Percentiles rank a stretch among this genome's conserved stretches.
Evolutionary conservation across 2,888 invertebrate species (phyloP).

Genomic region (Lymantria dispar): DNA sequence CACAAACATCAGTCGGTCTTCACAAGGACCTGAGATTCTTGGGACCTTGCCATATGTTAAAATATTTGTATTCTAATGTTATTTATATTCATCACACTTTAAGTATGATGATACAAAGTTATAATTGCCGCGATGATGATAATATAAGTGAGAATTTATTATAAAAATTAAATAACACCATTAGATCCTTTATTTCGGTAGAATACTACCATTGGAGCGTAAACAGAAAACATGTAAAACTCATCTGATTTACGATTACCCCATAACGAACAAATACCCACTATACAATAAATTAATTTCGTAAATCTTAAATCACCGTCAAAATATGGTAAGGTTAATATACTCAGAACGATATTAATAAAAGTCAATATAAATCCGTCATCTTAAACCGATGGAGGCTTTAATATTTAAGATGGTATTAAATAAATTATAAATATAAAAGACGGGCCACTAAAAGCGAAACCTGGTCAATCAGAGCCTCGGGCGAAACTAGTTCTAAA

Average conservation of each 20-base stretch:
- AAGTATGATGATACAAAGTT: no score
- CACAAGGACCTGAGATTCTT: no score
- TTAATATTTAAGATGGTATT: constrained; percentile 23
- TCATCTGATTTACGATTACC: constrained; percentile 4
- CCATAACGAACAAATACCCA: constrained; percentile 14
- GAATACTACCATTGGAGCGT: no score
- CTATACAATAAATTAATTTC: constrained; percentile 9
- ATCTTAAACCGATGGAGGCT: constrained; percentile 18
- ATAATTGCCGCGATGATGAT: no score
- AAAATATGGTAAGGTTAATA: constrained; percentile 27
- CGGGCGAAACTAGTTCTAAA: constrained; percentile 27
- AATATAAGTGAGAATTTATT: no score
- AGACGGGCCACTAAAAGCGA: constrained; percentile 34
- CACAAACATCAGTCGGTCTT: no score
- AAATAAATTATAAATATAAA: constrained; percentile 30
- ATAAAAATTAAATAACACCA: no score
- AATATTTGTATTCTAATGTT: no score
- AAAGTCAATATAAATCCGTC: constrained; percentile 34
- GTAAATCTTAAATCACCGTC: constrained; percentile 20
- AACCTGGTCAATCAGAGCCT: constrained; percentile 32
- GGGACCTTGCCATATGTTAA: no score
- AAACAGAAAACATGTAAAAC: neutral
- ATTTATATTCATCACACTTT: no score
- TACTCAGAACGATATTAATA: constrained; percentile 28
- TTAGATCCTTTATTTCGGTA: no score